Evolutionary conservation across 2,113 vertebrate genomes (phyloP).

Genomic region (Cochlearius cochlearius): DNA sequence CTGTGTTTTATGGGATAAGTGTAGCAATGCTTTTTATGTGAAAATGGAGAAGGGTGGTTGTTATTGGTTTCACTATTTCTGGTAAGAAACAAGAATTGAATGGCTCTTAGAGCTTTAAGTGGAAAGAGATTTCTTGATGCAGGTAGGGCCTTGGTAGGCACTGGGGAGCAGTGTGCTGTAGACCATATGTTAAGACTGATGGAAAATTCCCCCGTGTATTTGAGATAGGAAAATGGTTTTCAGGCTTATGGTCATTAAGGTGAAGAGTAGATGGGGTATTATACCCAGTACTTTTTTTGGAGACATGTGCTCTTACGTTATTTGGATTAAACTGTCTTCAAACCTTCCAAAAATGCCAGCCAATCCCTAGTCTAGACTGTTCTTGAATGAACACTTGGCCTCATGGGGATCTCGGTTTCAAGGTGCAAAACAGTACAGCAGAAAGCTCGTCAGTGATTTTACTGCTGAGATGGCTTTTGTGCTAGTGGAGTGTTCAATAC

Average conservation of each 20-base stretch:
- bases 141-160: not conserved
- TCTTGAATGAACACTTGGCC: not conserved
- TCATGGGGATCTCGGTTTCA: not conserved
- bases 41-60: not conserved
- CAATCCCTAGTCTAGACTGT: not conserved
- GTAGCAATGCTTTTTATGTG: accelerated
- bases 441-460: not conserved
- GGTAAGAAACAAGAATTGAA: not conserved
- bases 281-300: not conserved
- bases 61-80: not conserved
- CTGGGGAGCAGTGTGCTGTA: not conserved
- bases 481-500: accelerated
- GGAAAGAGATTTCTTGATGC: not conserved
- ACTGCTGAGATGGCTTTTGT: not conserved
- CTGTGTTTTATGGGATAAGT: not conserved
- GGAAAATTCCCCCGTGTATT: not conserved
- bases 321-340: not conserved
- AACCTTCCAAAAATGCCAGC: not conserved
- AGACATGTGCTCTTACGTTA: not conserved
- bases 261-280: not conserved
- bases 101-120: not conserved
- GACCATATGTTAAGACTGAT: not conserved
- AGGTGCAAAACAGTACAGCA: not conserved
- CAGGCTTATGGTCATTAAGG: not conserved
- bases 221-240: not conserved